Percentiles rank a stretch among this genome's conserved stretches.
Evolutionary conservation across 2,797 vertebrate genomes (phyloP).

Genomic region (Agapornis canus): DNA sequence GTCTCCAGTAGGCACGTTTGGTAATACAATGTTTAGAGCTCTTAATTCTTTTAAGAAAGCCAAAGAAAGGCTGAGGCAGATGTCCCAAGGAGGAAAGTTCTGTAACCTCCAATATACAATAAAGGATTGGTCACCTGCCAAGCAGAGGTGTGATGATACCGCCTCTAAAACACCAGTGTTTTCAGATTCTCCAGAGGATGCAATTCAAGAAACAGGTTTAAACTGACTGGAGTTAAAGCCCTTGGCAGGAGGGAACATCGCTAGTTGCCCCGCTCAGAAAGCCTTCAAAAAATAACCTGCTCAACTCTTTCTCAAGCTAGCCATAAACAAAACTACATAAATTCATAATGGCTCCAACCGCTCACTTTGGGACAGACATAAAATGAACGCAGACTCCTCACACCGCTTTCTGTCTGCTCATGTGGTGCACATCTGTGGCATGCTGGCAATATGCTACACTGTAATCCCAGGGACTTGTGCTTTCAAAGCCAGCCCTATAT

Average conservation of each 20-base stretch:
- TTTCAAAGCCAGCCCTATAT: slow-evolving; percentile 35
- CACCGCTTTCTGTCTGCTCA: slow-evolving; percentile 57
- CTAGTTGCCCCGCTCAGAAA: not conserved
- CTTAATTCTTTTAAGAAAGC: not conserved
- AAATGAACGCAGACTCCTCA: slow-evolving; percentile 40
- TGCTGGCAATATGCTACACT: not conserved
- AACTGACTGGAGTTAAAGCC: not conserved
- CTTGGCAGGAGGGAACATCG: not conserved
- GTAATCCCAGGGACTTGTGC: slow-evolving; percentile 6
- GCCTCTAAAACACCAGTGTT: not conserved
- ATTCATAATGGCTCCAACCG: slow-evolving; percentile 31
- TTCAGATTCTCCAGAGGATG: not conserved
- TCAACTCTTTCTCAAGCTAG: slow-evolving; percentile 19
- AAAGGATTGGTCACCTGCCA: slow-evolving; percentile 30
- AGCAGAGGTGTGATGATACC: slow-evolving; percentile 26
- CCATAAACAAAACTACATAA: not conserved
- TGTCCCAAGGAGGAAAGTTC: slow-evolving; percentile 17
- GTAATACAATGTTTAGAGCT: not conserved
- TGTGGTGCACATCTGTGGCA: slow-evolving; percentile 68
- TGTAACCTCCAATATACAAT: not conserved
- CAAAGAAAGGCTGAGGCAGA: not conserved
- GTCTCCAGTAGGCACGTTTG: not conserved
- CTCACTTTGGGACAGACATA: slow-evolving; percentile 35
- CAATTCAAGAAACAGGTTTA: not conserved
- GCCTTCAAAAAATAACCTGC: slow-evolving; percentile 19